Conservation (phyloP, 2,888 invertebrate species). For the Oscheius sp. region DNA sequence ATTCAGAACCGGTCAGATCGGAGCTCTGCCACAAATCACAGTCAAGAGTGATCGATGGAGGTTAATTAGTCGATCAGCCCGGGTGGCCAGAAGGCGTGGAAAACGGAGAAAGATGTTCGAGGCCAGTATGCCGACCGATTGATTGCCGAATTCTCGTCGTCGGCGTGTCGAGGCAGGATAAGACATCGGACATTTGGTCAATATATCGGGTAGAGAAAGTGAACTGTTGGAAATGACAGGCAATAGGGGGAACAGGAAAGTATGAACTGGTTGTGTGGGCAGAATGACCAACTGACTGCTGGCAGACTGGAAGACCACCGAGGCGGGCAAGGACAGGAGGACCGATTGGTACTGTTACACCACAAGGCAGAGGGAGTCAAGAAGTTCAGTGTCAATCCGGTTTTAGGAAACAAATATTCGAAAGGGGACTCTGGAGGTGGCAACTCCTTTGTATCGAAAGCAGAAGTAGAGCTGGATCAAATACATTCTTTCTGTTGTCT, state of each 20-base stretch:
- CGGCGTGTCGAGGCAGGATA: background rate
- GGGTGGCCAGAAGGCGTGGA: conserved; percentile 5
- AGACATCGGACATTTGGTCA: background rate
- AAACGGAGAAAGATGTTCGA: conserved; percentile 5
- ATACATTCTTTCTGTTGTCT: no score
- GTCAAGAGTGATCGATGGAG: background rate
- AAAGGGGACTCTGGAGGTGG: no score
- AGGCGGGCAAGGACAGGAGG: background rate
- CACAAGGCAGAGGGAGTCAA: no score
- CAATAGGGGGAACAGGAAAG: background rate
- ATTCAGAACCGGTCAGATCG: background rate
- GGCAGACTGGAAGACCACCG: background rate
- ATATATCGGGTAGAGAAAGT: background rate
- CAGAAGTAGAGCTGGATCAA: no score
- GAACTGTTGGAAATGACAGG: background rate
- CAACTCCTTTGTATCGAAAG: no score
- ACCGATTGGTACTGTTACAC: no score
- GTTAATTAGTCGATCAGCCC: background rate
- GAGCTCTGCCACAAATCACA: background rate
- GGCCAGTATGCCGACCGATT: conserved; percentile 31
- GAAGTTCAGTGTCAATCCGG: no score
- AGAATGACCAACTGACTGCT: conserved; percentile 1
- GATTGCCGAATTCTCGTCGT: conserved; percentile 17
- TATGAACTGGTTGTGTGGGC: background rate
- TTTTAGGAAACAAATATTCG: no score